These are phyloP conservation scores for Metalampra italica DNA, from an alignment of 2,888 invertebrate genomes.

Conservation along the genomic window DNA sequence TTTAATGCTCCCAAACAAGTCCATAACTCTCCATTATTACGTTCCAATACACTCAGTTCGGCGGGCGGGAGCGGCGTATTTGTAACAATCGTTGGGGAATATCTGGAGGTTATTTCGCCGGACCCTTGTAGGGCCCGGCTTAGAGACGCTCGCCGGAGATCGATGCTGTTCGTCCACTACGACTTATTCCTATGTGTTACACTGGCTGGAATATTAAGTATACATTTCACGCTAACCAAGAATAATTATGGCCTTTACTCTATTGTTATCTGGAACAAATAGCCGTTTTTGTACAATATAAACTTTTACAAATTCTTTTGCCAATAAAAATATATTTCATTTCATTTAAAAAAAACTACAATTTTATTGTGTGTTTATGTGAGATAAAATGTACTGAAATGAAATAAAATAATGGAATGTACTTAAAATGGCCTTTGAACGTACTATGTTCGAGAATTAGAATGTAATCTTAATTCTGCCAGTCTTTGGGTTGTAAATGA, in stretches of 20 bases:
- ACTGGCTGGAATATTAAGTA: constrained; percentile 21
- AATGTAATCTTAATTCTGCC: background rate
- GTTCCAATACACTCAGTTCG: constrained; percentile 35
- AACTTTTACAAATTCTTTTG: too few species aligned
- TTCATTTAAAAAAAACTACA: too few species aligned
- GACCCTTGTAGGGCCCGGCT: constrained; percentile 45
- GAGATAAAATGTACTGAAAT: too few species aligned
- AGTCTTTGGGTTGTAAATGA: too few species aligned
- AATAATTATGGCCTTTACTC: too few species aligned
- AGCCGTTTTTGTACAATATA: too few species aligned
- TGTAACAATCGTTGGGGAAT: constrained; percentile 46
- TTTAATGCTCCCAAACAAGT: constrained; percentile 3
- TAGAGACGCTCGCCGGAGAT: constrained; percentile 46
- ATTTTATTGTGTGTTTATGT: too few species aligned
- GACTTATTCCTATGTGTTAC: constrained; percentile 38
- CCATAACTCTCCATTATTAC: constrained; percentile 34
- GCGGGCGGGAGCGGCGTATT: constrained; percentile 40
- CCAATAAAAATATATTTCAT: too few species aligned
- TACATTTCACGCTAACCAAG: background rate
- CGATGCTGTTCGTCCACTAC: constrained; percentile 40
- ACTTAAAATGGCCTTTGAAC: too few species aligned
- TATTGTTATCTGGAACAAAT: too few species aligned
- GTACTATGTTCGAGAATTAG: background rate
- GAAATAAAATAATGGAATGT: too few species aligned
- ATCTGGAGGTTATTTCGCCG: constrained; percentile 43